Percentiles rank a stretch among this genome's conserved stretches.
These are phyloP conservation scores for Atherinomorus stipes DNA, from an alignment of 2,113 vertebrate species.

Conservation along the genomic window DNA sequence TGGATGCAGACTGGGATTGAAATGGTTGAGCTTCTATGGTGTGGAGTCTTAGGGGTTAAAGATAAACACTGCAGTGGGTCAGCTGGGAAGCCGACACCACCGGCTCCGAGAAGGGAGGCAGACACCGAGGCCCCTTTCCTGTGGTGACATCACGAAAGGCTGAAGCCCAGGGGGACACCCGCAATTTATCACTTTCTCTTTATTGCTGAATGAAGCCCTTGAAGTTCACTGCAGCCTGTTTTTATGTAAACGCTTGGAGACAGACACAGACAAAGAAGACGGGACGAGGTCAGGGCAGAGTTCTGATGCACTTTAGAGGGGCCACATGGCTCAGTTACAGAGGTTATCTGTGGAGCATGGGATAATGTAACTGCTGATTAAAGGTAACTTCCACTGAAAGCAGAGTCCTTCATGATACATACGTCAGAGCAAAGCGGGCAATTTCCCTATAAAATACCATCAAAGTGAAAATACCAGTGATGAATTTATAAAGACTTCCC, in stretches of 20 bases:
- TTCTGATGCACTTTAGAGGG: neutral
- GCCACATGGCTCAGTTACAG: neutral
- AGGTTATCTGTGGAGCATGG: neutral
- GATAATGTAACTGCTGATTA: too few relatives aligned
- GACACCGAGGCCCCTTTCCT: neutral
- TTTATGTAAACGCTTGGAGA: slow-evolving; percentile 39
- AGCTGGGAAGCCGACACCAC: neutral
- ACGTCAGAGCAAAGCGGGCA: too few relatives aligned
- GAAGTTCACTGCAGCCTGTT: slow-evolving; percentile 45
- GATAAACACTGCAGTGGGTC: neutral
- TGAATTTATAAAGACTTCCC: too few relatives aligned
- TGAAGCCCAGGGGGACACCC: slow-evolving; percentile 10
- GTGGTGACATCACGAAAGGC: slow-evolving; percentile 47
- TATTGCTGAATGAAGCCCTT: slow-evolving; percentile 44
- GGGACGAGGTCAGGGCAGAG: slow-evolving; percentile 33
- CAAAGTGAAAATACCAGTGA: neutral
- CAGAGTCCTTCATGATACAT: too few relatives aligned
- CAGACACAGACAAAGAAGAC: slow-evolving; percentile 29
- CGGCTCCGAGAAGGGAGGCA: neutral
- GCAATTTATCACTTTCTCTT: slow-evolving; percentile 68
- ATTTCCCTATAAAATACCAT: neutral
- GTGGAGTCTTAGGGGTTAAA: neutral
- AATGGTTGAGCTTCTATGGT: too few relatives aligned
- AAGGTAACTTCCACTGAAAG: too few relatives aligned
- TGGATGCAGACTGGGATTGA: too few relatives aligned